Conservation (phyloP, 2,888 invertebrate species). For the Drosophila dives region DNA sequence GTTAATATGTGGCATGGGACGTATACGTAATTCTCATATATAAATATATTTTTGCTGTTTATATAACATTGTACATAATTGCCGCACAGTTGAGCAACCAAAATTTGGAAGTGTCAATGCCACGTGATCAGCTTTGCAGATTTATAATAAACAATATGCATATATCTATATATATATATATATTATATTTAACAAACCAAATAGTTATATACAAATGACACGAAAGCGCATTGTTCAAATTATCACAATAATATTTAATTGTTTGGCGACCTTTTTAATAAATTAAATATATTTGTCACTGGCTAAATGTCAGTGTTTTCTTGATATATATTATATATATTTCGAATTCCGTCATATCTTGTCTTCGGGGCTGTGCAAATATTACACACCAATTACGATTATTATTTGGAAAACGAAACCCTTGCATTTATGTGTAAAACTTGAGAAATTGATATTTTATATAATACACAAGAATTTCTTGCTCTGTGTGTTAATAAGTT, state of each 20-base stretch:
- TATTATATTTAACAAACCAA: neutral
- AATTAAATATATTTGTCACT: neutral
- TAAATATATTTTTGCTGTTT: neutral
- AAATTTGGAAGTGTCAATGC: constrained; percentile 44
- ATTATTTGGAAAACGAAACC: neutral
- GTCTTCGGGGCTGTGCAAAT: neutral
- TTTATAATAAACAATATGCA: neutral
- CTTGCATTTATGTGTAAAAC: neutral
- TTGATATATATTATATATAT: neutral
- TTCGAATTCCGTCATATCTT: neutral
- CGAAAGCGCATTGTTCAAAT: neutral
- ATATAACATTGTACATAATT: constrained; percentile 44
- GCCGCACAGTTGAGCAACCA: constrained; percentile 2
- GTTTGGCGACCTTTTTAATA: neutral
- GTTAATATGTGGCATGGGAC: constrained; percentile 13
- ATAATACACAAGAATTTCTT: neutral
- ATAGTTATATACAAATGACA: neutral
- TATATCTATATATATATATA: neutral
- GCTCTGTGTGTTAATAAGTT: neutral
- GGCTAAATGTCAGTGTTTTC: neutral
- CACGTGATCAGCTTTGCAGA: constrained; percentile 52
- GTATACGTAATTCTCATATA: constrained; percentile 46
- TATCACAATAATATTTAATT: neutral
- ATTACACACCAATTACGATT: neutral
- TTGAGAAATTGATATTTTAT: neutral